Percentiles rank a stretch among this genome's conserved stretches.
phyloP scores from a whole-genome alignment of 2,888 invertebrate genomes.

The Callosobruchus maculatus region DNA sequence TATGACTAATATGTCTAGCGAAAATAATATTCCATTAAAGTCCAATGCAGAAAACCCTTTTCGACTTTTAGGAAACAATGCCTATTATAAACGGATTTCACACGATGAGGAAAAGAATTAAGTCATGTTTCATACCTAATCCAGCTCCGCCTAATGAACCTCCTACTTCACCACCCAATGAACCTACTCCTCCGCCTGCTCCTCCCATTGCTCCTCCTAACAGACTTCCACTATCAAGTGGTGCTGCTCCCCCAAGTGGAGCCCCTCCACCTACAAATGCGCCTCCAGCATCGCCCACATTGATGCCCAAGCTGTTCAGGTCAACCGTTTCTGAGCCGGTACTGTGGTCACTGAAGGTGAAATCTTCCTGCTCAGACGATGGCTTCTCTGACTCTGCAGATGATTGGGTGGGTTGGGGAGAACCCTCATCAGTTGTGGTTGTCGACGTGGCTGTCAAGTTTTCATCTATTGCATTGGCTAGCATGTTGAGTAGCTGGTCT shows the following conservation, averaged over 20 bases:
- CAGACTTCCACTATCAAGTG: neutral
- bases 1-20: too few species aligned
- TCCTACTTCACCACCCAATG: neutral
- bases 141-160: neutral
- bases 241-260: neutral
- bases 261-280: neutral
- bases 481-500: neutral
- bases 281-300: neutral
- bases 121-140: neutral
- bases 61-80: too few species aligned
- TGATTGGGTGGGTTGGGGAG: neutral
- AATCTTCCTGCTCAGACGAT: neutral
- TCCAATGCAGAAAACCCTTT: too few species aligned
- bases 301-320: neutral
- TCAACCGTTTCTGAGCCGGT: neutral
- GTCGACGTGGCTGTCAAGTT: neutral
- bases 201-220: neutral
- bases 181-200: neutral
- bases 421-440: neutral
- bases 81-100: too few species aligned
- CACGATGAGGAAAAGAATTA: too few species aligned
- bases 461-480: neutral
- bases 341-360: neutral
- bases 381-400: neutral
- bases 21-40: too few species aligned